These are phyloP conservation scores for Dinocampus coccinellae DNA, from an alignment of 2,888 invertebrate species.

Conservation along the genomic window DNA sequence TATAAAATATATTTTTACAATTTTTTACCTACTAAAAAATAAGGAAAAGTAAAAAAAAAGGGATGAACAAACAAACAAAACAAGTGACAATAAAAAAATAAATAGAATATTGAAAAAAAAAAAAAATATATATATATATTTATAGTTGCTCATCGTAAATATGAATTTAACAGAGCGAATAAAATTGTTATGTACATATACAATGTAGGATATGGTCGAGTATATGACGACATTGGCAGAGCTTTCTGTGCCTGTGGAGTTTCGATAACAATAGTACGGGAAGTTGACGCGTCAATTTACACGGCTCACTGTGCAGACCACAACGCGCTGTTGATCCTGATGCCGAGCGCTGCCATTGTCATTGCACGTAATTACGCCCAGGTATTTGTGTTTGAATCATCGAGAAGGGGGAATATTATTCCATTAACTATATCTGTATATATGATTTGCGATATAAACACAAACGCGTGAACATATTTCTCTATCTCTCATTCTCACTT, in stretches of 20 bases:
- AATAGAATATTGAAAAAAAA: not conserved
- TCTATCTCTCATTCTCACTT: not conserved
- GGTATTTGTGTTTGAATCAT: conserved; percentile 30
- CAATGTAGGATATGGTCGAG: not conserved
- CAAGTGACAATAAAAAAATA: not conserved
- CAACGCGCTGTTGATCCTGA: conserved; percentile 37
- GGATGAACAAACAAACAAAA: too few relatives aligned
- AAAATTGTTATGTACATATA: not conserved
- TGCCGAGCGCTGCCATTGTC: conserved; percentile 32
- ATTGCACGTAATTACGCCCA: conserved; percentile 37
- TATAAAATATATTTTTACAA: too few relatives aligned
- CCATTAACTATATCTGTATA: not conserved
- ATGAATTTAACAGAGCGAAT: not conserved
- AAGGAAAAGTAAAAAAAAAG: too few relatives aligned
- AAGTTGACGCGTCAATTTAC: conserved; percentile 34
- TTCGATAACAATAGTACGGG: conserved; percentile 23
- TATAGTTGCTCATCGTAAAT: too few relatives aligned
- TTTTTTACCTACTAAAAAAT: too few relatives aligned
- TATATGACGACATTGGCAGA: not conserved
- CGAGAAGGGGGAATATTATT: not conserved
- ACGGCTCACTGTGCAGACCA: conserved; percentile 32
- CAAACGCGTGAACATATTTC: too few relatives aligned
- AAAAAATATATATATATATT: too few relatives aligned
- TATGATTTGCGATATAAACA: too few relatives aligned
- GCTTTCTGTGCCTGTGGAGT: not conserved